A percentile compares a stretch with the other conserved stretches of the same genome.
Conservation (phyloP, 2,797 vertebrate genomes). For the Microctenopoma steveboyesi region DNA sequence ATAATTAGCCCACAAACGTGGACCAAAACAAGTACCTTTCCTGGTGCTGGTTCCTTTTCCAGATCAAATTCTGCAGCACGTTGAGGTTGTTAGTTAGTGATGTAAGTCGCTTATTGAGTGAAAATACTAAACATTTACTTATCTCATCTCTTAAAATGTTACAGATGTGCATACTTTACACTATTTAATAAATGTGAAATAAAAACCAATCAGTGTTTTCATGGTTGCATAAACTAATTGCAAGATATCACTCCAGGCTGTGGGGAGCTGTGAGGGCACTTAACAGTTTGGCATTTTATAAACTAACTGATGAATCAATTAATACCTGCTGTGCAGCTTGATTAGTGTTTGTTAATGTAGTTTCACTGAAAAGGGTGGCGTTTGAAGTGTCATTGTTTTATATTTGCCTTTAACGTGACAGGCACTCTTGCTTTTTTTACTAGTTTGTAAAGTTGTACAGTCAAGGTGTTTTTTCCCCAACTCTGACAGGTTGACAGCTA, state of each 20-base stretch:
- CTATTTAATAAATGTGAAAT: constrained; percentile 23
- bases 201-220: constrained; percentile 4
- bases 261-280: constrained; percentile 16
- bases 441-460: constrained; percentile 28
- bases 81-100: not conserved
- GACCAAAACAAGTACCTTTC: not conserved
- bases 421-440: constrained; percentile 19
- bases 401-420: constrained; percentile 6
- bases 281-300: constrained; percentile 38
- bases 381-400: no score
- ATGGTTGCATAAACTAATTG: constrained; percentile 23
- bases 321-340: constrained; percentile 33
- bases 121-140: constrained; percentile 13
- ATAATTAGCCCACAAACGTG: not conserved
- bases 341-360: constrained; percentile 39
- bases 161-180: constrained; percentile 2
- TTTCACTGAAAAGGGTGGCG: not conserved
- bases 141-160: not conserved
- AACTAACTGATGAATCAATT: constrained; percentile 39
- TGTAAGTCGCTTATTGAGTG: not conserved
- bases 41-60: no score
- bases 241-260: constrained; percentile 22
- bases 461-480: constrained; percentile 16
- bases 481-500: constrained; percentile 19
- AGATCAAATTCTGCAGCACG: no score